A percentile compares a stretch with the other conserved stretches of the same genome.
phyloP scores from a whole-genome alignment of 2,888 invertebrate genomes.

The Hetaerina titia region DNA sequence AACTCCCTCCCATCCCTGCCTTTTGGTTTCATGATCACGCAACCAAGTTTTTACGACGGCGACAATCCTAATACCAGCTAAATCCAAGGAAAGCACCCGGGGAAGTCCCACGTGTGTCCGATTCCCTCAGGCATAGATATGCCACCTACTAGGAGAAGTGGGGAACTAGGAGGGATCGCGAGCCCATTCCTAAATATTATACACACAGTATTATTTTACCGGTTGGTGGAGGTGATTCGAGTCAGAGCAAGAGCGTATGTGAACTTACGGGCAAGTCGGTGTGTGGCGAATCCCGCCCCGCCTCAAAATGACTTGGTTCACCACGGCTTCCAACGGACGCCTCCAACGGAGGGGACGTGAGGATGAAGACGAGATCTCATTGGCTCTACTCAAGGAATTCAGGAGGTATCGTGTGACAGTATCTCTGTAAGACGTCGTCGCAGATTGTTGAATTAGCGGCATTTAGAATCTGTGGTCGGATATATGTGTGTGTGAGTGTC shows the following conservation, averaged over 20 bases:
- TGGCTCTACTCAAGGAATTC: background rate
- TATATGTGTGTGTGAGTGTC: too few relatives aligned
- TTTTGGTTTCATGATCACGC: background rate
- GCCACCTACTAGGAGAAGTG: conserved; percentile 19
- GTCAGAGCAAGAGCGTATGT: background rate
- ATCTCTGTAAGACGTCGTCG: too few relatives aligned
- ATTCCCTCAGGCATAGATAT: background rate
- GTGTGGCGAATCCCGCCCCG: background rate
- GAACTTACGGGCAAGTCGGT: background rate
- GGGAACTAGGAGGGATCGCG: background rate
- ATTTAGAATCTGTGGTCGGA: too few relatives aligned
- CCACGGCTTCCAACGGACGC: background rate
- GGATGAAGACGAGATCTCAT: background rate
- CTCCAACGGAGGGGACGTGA: background rate
- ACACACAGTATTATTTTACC: background rate
- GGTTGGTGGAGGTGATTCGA: background rate
- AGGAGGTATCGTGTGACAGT: background rate
- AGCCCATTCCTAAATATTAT: background rate
- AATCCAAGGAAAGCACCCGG: background rate
- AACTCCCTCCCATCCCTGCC: background rate
- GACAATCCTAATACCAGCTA: background rate
- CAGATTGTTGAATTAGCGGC: too few relatives aligned
- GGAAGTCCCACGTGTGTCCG: conserved; percentile 19
- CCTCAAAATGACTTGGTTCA: background rate
- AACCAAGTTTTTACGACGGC: background rate